Conservation (phyloP, 2,888 invertebrate species). For the Cyclophora albipunctata region DNA sequence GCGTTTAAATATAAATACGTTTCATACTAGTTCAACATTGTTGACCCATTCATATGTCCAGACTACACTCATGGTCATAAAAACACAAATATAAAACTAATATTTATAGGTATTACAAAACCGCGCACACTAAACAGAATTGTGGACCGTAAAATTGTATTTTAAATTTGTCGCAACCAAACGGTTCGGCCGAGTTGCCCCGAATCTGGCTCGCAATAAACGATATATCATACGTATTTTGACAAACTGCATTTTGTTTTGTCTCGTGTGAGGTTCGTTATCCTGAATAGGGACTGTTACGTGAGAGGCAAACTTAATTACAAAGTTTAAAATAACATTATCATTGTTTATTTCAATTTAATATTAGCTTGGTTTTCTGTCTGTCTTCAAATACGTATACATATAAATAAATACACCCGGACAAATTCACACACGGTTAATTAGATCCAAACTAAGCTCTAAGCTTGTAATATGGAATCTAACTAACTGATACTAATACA, state of each 20-base stretch:
- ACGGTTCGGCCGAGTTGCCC: conserved; percentile 38
- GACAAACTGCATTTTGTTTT: conserved; percentile 56
- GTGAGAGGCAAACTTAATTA: conserved; percentile 20
- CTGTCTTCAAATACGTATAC: no score
- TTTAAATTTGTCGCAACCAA: conserved; percentile 45
- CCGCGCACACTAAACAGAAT: conserved; percentile 31
- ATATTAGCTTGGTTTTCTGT: no score
- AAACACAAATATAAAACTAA: not conserved
- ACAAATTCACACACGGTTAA: no score
- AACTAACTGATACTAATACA: no score
- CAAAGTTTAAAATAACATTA: not conserved
- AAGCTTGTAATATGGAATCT: no score
- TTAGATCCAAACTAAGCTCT: no score
- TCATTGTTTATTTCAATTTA: no score
- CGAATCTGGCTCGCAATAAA: conserved; percentile 40
- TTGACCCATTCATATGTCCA: no score
- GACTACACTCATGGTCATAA: no score
- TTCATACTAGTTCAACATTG: no score
- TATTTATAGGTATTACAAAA: not conserved
- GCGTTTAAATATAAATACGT: no score
- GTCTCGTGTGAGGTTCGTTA: conserved; percentile 36
- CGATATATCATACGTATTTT: conserved; percentile 54
- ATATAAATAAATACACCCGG: no score
- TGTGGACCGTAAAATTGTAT: conserved; percentile 46
- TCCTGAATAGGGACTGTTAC: conserved; percentile 17